A percentile compares a stretch with the other conserved stretches of the same genome.
These are phyloP conservation scores for Caerostris darwini DNA, from an alignment of 1,140 invertebrate species.

Conservation along the genomic window DNA sequence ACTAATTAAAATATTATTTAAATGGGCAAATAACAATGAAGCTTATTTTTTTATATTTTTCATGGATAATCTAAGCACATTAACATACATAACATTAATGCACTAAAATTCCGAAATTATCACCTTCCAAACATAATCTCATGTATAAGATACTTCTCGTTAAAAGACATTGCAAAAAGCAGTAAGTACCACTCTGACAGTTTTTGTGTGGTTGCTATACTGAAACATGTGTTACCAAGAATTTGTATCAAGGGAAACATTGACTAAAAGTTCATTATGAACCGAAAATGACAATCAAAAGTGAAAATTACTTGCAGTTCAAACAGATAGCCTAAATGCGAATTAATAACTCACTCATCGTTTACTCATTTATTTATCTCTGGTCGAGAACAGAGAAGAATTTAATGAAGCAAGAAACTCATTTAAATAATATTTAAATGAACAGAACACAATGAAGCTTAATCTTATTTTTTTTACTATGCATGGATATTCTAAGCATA, in stretches of 20 bases:
- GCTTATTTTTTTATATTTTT: too few relatives aligned
- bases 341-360: neutral
- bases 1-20: too few relatives aligned
- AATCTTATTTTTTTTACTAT: too few relatives aligned
- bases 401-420: slow-evolving; percentile 47
- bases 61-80: too few relatives aligned
- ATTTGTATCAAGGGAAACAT: slow-evolving; percentile 38
- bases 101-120: too few relatives aligned
- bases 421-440: neutral
- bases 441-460: too few relatives aligned
- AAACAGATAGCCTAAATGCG: slow-evolving; percentile 23
- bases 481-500: too few relatives aligned
- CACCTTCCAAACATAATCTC: neutral
- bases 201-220: neutral
- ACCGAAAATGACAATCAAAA: slow-evolving; percentile 20
- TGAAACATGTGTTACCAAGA: slow-evolving; percentile 45
- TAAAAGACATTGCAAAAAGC: neutral
- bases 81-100: too few relatives aligned
- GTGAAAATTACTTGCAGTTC: neutral
- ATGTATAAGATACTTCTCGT: neutral
- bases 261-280: neutral
- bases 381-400: neutral
- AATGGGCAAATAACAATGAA: too few relatives aligned
- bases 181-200: slow-evolving; percentile 1
- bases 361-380: slow-evolving; percentile 34